Conservation (phyloP, 2,113 vertebrate genomes). For the Ctenomys sociabilis region DNA sequence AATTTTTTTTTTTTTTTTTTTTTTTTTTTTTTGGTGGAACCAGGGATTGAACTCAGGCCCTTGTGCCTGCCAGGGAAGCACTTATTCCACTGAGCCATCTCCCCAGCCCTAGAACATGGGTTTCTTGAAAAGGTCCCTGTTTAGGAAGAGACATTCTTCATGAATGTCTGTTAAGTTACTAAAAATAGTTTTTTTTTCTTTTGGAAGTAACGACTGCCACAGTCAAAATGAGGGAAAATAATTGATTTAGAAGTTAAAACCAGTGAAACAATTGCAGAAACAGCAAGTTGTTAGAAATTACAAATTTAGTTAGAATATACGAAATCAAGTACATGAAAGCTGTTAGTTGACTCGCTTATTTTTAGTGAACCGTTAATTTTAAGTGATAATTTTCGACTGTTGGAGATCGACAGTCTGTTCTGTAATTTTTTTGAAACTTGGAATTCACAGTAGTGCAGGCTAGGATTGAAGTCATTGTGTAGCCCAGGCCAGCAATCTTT, state of each 20-base stretch:
- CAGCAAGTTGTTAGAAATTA: constrained; percentile 21
- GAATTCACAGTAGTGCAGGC: neutral
- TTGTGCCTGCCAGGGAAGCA: too few species aligned
- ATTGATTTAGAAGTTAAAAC: constrained; percentile 13
- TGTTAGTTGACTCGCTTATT: neutral
- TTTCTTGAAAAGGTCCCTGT: constrained; percentile 8
- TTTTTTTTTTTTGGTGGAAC: too few species aligned
- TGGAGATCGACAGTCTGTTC: neutral
- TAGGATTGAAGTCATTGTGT: neutral
- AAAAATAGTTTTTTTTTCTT: constrained; percentile 47
- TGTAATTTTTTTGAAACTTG: neutral
- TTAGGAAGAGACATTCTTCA: neutral
- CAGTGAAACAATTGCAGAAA: neutral
- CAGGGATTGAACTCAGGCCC: too few species aligned
- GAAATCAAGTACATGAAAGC: neutral
- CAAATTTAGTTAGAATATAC: neutral
- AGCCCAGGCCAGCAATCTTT: neutral
- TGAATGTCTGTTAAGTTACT: constrained; percentile 32
- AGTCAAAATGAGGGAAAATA: neutral
- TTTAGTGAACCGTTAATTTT: neutral
- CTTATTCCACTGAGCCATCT: too few species aligned
- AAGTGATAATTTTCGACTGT: neutral
- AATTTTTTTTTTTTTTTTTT: too few species aligned
- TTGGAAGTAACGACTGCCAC: neutral
- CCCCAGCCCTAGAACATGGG: neutral